Evolutionary conservation across 2,113 vertebrate genomes (phyloP).

Genomic region (Labrus mixtus): DNA sequence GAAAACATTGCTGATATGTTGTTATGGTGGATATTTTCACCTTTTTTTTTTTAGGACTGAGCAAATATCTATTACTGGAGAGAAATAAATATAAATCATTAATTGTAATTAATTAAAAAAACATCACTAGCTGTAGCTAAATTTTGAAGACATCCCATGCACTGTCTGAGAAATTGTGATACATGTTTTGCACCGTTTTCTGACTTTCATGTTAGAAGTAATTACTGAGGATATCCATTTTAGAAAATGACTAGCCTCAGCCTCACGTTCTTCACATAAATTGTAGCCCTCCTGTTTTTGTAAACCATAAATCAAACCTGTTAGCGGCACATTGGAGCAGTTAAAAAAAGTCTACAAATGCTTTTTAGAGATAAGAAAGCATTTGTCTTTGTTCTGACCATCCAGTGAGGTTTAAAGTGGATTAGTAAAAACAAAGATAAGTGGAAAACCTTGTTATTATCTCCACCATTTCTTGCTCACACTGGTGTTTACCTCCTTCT

Average conservation of each 20-base stretch:
- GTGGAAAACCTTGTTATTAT: neutral
- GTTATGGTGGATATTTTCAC: too few species aligned
- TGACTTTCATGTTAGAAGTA: neutral
- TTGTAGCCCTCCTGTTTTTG: neutral
- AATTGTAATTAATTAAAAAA: neutral
- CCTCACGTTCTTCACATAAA: neutral
- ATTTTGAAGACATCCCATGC: neutral
- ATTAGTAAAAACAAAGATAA: neutral
- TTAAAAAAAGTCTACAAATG: neutral
- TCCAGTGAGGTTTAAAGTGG: neutral
- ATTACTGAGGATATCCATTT: neutral
- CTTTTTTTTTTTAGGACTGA: neutral
- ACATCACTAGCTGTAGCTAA: neutral
- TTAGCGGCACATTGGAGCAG: neutral
- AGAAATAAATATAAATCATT: neutral
- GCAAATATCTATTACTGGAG: neutral
- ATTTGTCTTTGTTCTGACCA: neutral
- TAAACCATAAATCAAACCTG: neutral
- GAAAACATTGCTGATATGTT: too few species aligned
- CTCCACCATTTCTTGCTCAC: slow-evolving; percentile 1
- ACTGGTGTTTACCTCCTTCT: slow-evolving; percentile 16
- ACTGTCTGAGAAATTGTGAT: neutral
- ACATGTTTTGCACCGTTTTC: neutral
- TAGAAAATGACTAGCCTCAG: neutral
- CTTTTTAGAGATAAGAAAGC: neutral